Conservation (phyloP, 2,797 vertebrate genomes). For the Poecile montanus region DNA sequence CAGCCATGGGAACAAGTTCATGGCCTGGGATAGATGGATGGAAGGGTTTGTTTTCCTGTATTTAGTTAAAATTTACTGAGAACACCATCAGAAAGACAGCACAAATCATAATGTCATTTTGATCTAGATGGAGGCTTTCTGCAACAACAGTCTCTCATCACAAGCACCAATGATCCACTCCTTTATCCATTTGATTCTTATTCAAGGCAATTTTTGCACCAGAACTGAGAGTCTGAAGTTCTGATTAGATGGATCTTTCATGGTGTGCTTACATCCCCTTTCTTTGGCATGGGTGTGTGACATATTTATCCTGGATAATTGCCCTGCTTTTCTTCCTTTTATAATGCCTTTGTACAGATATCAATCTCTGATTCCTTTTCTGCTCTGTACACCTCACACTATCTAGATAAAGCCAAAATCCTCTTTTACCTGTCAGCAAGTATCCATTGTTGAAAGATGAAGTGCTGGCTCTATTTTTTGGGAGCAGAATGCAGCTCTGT, state of each 20-base stretch:
- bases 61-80: background rate
- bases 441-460: slow-evolving; percentile 5
- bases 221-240: background rate
- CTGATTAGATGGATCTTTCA: background rate
- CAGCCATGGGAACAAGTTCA: background rate
- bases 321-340: background rate
- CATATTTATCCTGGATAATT: slow-evolving; percentile 42
- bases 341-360: background rate
- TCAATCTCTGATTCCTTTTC: slow-evolving; percentile 3
- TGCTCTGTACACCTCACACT: background rate
- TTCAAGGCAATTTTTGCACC: slow-evolving; percentile 5
- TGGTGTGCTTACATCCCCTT: background rate
- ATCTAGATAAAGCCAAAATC: slow-evolving; percentile 23
- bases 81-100: background rate
- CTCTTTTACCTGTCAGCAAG: slow-evolving; percentile 8
- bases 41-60: background rate
- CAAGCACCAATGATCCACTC: background rate
- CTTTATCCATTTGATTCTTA: background rate
- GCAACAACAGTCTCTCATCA: background rate
- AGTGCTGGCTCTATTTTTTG: background rate
- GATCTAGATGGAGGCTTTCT: background rate
- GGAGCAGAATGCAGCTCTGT: background rate
- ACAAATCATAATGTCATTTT: background rate
- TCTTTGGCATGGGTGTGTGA: background rate
- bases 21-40: background rate